phyloP scores from a whole-genome alignment of 2,888 invertebrate species.

The Subacronicta megacephala region DNA sequence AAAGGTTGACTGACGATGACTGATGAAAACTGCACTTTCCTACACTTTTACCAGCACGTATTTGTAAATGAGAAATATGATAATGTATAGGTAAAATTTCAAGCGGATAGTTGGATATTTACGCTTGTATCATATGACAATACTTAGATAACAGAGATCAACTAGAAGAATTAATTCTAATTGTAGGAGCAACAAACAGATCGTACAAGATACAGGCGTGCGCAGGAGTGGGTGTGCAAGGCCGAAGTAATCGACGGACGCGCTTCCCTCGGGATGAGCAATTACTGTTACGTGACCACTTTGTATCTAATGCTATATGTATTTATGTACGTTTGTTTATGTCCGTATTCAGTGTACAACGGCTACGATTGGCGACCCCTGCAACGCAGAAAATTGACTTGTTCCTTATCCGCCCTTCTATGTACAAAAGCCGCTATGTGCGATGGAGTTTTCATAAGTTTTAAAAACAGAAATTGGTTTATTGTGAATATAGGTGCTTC shows the following conservation, averaged over 20 bases:
- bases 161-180: slow-evolving; percentile 45
- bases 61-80: too few species aligned
- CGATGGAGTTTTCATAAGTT: too few species aligned
- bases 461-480: too few species aligned
- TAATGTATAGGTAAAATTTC: too few species aligned
- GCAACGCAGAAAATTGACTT: slow-evolving; percentile 10
- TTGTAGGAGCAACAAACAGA: slow-evolving; percentile 20
- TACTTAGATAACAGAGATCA: slow-evolving; percentile 28
- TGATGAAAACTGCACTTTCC: too few species aligned
- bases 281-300: slow-evolving; percentile 51
- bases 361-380: slow-evolving; percentile 9
- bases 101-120: too few species aligned
- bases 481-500: too few species aligned
- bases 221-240: slow-evolving; percentile 58
- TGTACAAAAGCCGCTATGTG: not conserved
- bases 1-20: too few species aligned
- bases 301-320: slow-evolving; percentile 9
- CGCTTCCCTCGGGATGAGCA: slow-evolving; percentile 61
- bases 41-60: too few species aligned
- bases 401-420: slow-evolving; percentile 10
- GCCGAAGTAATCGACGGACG: slow-evolving; percentile 59
- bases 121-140: not conserved
- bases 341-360: slow-evolving; percentile 19
- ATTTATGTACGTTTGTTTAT: slow-evolving; percentile 33
- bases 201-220: slow-evolving; percentile 26